Conservation (phyloP, 2,113 vertebrate genomes). For the western clawed frog (Xenopus tropicalis) region DNA sequence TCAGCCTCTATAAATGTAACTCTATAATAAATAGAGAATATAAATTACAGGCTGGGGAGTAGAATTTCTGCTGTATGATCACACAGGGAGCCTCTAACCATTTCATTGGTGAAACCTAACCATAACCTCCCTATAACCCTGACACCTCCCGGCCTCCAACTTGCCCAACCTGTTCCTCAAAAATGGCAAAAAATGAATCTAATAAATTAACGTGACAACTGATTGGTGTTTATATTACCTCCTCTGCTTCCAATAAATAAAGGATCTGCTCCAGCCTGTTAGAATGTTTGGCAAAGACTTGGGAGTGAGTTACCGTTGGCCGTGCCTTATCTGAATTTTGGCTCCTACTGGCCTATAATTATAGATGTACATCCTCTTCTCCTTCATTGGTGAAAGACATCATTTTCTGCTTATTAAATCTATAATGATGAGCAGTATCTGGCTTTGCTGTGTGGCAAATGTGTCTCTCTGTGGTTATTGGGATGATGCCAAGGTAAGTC, state of each 20-base stretch:
- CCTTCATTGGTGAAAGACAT: background rate
- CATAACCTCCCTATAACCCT: background rate
- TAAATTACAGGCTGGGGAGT: background rate
- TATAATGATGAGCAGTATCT: background rate
- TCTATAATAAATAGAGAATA: background rate
- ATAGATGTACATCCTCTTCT: background rate
- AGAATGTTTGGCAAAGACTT: background rate
- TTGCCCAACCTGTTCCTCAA: constrained; percentile 7
- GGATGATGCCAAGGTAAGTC: too few species aligned
- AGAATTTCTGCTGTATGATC: background rate
- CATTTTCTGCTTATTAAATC: background rate
- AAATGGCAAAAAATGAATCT: background rate
- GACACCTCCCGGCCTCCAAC: background rate
- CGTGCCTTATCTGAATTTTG: background rate
- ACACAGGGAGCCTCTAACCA: background rate
- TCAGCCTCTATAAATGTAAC: background rate
- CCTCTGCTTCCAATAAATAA: background rate
- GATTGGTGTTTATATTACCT: background rate
- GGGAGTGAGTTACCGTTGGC: background rate
- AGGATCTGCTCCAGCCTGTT: constrained; percentile 9
- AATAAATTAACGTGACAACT: constrained; percentile 6
- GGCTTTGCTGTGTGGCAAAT: background rate
- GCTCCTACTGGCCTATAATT: background rate
- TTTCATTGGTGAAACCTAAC: background rate
- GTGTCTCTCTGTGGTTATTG: too few species aligned